phyloP scores from a whole-genome alignment of 2,797 vertebrate genomes.

The Semotilus atromaculatus region DNA sequence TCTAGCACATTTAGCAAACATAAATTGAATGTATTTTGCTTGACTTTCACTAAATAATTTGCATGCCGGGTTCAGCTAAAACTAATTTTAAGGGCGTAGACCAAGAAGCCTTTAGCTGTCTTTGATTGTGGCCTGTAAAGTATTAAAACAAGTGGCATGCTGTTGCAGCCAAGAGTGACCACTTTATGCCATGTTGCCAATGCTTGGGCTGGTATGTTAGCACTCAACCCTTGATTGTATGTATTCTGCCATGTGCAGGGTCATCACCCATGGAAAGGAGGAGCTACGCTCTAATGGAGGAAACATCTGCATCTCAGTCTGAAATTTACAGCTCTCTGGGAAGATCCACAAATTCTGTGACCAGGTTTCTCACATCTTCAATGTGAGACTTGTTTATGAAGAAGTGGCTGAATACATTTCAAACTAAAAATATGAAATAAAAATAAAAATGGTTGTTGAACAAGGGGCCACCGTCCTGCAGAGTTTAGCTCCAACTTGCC shows the following conservation, averaged over 20 bases:
- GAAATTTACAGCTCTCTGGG: conserved; percentile 24
- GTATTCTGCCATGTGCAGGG: conserved; percentile 25
- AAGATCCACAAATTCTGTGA: conserved; percentile 1
- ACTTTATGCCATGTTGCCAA: conserved; percentile 17
- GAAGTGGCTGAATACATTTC: background rate
- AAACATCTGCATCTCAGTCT: conserved; percentile 43
- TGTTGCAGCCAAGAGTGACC: conserved; percentile 25
- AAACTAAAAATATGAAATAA: background rate
- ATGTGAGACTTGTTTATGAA: background rate
- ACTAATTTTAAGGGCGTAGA: conserved; percentile 37
- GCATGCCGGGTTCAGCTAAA: conserved; percentile 27
- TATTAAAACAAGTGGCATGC: conserved; percentile 35
- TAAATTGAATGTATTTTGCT: conserved; percentile 43
- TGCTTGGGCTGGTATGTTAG: background rate
- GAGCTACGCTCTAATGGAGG: conserved; percentile 38
- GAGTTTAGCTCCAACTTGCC: background rate
- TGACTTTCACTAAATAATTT: conserved; percentile 49
- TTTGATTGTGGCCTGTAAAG: conserved; percentile 35
- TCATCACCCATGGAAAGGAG: conserved; percentile 20
- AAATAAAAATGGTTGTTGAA: background rate
- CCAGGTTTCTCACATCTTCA: conserved; percentile 7
- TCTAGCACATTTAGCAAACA: background rate
- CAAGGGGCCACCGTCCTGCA: background rate
- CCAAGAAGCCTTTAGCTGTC: conserved; percentile 36
- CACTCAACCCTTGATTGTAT: conserved; percentile 19